Conservation (phyloP, 2,888 invertebrate species). For the Eilema depressum region DNA sequence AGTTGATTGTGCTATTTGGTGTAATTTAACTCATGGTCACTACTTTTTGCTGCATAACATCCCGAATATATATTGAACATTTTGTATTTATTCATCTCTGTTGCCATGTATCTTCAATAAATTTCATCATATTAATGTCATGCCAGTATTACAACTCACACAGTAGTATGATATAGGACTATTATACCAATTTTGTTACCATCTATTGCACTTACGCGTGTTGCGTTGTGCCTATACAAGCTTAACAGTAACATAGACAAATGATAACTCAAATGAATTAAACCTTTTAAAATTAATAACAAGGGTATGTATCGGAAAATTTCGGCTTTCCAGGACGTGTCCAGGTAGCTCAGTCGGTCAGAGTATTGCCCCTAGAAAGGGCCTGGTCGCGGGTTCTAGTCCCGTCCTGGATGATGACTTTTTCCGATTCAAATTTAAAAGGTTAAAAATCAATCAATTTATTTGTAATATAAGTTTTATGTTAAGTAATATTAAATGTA, state of each 20-base stretch:
- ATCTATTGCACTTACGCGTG: too few species aligned
- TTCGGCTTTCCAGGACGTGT: too few species aligned
- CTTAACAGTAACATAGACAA: neutral
- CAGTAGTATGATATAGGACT: neutral
- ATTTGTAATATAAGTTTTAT: neutral
- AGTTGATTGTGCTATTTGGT: neutral
- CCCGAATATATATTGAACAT: neutral
- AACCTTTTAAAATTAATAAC: neutral
- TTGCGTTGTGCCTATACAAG: neutral
- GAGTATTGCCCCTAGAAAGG: too few species aligned
- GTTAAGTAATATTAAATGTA: neutral
- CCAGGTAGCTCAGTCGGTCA: too few species aligned
- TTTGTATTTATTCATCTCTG: neutral
- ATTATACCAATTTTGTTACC: neutral
- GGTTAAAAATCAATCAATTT: too few species aligned
- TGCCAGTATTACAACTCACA: neutral
- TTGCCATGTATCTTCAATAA: neutral
- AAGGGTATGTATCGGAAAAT: neutral
- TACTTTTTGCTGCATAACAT: neutral
- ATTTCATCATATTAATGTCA: neutral
- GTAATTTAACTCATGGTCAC: neutral
- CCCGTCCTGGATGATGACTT: too few species aligned
- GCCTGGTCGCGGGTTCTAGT: too few species aligned
- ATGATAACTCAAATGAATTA: neutral
- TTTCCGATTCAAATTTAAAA: too few species aligned